A percentile compares a stretch with the other conserved stretches of the same genome.
Evolutionary conservation across 35 echinoderm and acorn worm species (phyloP).

Genomic region (Hemicentrotus pulcherrimus): DNA sequence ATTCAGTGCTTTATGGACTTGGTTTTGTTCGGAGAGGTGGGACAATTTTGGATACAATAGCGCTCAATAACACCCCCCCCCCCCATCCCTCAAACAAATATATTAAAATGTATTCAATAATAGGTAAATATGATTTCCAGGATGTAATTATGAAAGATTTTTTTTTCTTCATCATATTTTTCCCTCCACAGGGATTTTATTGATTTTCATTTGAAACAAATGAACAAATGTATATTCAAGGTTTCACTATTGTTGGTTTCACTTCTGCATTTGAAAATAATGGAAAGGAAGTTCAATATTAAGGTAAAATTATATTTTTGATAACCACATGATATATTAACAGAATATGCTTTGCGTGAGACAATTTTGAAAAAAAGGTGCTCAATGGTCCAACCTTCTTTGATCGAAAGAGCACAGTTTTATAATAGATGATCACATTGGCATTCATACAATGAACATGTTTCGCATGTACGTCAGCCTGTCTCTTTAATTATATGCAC

Average conservation of each 20-base stretch:
- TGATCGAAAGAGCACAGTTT: neutral
- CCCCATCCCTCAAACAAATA: neutral
- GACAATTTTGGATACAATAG: no score
- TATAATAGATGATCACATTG: neutral
- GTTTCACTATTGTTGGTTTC: neutral
- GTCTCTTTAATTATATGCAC: neutral
- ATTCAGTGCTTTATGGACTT: neutral
- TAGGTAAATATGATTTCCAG: no score
- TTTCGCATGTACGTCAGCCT: neutral
- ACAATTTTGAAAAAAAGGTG: neutral
- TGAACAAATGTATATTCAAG: no score
- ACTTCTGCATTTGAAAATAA: neutral
- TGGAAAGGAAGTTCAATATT: neutral
- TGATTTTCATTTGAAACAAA: no score
- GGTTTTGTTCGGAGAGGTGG: neutral
- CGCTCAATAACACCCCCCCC: neutral
- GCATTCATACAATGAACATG: neutral
- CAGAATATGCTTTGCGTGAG: neutral
- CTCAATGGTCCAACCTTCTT: neutral
- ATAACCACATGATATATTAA: neutral
- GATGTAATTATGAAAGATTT: no score
- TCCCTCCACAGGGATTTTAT: no score
- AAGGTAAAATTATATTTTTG: neutral
- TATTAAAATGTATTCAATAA: no score
- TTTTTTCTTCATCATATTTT: no score